Base-by-base conservation (phyloP, 2,888 invertebrate species). In the Congeria kusceri region DNA sequence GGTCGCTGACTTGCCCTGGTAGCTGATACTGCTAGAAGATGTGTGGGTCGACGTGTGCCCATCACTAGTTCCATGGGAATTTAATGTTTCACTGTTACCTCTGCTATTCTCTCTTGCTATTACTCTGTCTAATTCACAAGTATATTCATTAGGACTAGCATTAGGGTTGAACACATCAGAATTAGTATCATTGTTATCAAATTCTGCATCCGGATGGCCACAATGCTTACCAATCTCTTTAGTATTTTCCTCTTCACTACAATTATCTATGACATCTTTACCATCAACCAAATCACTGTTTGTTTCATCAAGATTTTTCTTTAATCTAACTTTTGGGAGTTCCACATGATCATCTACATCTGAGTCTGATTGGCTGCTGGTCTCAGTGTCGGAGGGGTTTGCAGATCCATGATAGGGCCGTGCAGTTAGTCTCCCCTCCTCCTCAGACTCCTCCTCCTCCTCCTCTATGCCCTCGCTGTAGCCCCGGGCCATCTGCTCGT, bases 11-110 rank as follows among this genome's bases (percentile, higher is more conserved):
- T 75, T 80, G 3, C 83, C 83, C n/a, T 69, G 56, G 46, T 80
- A 83, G 49, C 74, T 57, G 13, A 67, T 39, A 66, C 83, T 83
- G 56, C 76, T 74, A 25, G 83, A 83, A n/a, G 83, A 83, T 5
- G 63, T 71, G 44, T 67, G 73, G 4, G 83, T 69, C 0, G 79
- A 74, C 1, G 74, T 74, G 15, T 49, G 71, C 5, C 73, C 67
- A 25, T 79, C 83, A 75, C 83, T 83, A 25, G 77, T 73, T 27
- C 80, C 80, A 46, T 77, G 83, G 25, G 83, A 80, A 65, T 79
- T 75, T 23, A 83, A 53, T 3, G 75, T 63, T 25, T 62, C 67
- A 25, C 76, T 78, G 47, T 79, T 83, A 18, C 57, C 56, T 27
- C 82, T 39, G 70, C 78, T 76, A 56, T 70, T 61, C 53, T 83